Percentiles rank a stretch among this genome's conserved stretches.
These are phyloP conservation scores for Nebria ingens DNA, from an alignment of 1,140 invertebrate genomes.

Conservation along the genomic window DNA sequence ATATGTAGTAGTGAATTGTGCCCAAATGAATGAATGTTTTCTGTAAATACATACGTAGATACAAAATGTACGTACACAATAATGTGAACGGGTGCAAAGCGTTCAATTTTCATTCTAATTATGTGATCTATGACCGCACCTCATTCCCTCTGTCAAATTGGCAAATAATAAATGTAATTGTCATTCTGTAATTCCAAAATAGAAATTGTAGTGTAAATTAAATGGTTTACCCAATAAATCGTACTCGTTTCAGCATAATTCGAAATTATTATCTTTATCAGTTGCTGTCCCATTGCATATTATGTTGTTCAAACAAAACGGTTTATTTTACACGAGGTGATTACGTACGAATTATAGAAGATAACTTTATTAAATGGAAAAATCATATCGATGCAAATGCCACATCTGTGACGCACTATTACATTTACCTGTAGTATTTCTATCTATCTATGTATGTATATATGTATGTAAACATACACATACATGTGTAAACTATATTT, in stretches of 20 bases:
- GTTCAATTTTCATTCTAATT: slow-evolving; percentile 9
- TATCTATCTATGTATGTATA: too few relatives aligned
- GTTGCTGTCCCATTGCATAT: slow-evolving; percentile 14
- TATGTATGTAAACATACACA: too few relatives aligned
- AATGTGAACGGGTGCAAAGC: neutral
- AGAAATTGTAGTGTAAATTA: slow-evolving; percentile 9
- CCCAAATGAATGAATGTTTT: too few relatives aligned
- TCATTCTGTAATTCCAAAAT: slow-evolving; percentile 8
- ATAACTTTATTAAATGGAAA: slow-evolving; percentile 10
- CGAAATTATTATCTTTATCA: slow-evolving; percentile 16
- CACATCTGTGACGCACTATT: too few relatives aligned
- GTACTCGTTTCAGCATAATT: slow-evolving; percentile 15
- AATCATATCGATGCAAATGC: too few relatives aligned
- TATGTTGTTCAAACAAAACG: slow-evolving; percentile 10
- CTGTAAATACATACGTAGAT: too few relatives aligned
- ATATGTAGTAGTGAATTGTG: too few relatives aligned
- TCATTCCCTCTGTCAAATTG: slow-evolving; percentile 4
- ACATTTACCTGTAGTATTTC: too few relatives aligned
- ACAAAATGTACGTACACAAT: too few relatives aligned
- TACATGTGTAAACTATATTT: too few relatives aligned
- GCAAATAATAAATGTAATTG: slow-evolving; percentile 8
- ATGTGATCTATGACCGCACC: slow-evolving; percentile 5
- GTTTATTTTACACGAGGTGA: slow-evolving; percentile 20
- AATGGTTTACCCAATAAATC: slow-evolving; percentile 10
- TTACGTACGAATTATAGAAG: slow-evolving; percentile 19